These are phyloP conservation scores for Lepidonotus clava DNA, from an alignment of 2,888 invertebrate species.

Conservation along the genomic window DNA sequence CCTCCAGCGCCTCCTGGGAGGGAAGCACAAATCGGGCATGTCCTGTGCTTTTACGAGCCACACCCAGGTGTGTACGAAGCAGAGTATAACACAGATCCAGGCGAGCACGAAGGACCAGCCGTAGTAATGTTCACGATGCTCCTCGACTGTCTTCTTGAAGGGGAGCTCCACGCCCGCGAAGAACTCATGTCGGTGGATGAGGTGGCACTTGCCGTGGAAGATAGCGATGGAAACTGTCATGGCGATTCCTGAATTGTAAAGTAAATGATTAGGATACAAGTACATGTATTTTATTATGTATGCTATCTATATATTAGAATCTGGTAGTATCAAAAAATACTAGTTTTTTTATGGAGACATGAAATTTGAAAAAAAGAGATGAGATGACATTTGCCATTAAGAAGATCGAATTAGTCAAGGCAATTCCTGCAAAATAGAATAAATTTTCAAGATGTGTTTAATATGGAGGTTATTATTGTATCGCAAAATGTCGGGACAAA, in stretches of 20 bases:
- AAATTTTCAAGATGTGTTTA: no score
- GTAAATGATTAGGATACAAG: no score
- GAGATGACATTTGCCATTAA: no score
- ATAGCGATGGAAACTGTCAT: conserved; percentile 71
- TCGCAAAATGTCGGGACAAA: no score
- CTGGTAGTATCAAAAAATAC: no score
- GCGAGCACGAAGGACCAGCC: conserved; percentile 76
- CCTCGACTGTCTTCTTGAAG: conserved; percentile 68
- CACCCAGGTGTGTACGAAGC: conserved; percentile 70
- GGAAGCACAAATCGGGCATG: conserved; percentile 55
- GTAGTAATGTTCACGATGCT: conserved; percentile 67
- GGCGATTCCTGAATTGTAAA: conserved; percentile 70
- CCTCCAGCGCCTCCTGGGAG: not conserved
- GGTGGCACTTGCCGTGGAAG: conserved; percentile 74
- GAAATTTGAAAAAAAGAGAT: no score
- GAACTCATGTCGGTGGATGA: conserved; percentile 69
- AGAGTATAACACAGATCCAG: conserved; percentile 75
- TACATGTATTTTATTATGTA: no score
- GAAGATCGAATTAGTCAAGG: no score
- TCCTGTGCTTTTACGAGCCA: conserved; percentile 73
- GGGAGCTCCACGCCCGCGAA: conserved; percentile 68
- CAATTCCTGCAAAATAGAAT: no score
- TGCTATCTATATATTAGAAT: no score
- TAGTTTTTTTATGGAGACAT: no score
- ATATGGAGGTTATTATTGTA: no score